Evolutionary conservation across 2,797 vertebrate genomes (phyloP).

Genomic region (Atherinosoma microstoma): DNA sequence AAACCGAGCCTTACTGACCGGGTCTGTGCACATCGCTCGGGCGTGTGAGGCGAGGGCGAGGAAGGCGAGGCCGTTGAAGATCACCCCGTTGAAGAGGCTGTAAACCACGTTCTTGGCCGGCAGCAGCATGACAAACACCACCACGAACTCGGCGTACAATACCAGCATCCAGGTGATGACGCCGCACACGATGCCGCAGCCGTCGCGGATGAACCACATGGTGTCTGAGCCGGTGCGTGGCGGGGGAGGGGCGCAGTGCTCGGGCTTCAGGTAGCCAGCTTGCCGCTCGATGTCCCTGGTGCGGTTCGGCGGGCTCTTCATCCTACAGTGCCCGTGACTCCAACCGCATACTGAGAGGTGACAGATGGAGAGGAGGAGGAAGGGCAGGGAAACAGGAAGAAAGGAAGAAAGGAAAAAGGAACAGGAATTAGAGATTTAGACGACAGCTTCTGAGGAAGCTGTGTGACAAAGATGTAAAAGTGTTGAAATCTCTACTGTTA

Average conservation of each 20-base stretch:
- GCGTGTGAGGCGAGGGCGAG: slow-evolving; percentile 94
- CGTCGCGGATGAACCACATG: slow-evolving; percentile 98
- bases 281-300: slow-evolving; percentile 96
- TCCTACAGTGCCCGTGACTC: slow-evolving; percentile 84
- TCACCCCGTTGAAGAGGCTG: slow-evolving; percentile 91
- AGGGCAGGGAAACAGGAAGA: neutral
- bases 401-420: slow-evolving; percentile 9
- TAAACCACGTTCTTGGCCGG: slow-evolving; percentile 90
- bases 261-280: slow-evolving; percentile 92
- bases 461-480: neutral
- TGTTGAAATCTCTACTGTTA: neutral
- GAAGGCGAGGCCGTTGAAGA: slow-evolving; percentile 94
- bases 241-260: slow-evolving; percentile 92
- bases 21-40: slow-evolving; percentile 97
- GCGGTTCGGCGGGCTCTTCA: slow-evolving; percentile 87
- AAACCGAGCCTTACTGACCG: slow-evolving; percentile 70
- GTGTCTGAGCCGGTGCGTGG: slow-evolving; percentile 78
- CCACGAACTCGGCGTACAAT: slow-evolving; percentile 97
- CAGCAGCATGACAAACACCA: slow-evolving; percentile 94
- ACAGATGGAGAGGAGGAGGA: slow-evolving; percentile 35
- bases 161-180: slow-evolving; percentile 96
- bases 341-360: slow-evolving; percentile 84
- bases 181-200: slow-evolving; percentile 95
- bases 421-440: slow-evolving; percentile 15
- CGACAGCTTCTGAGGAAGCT: neutral